Evolutionary conservation across 2,888 invertebrate species (phyloP).

Genomic region (Candidula unifasciata): DNA sequence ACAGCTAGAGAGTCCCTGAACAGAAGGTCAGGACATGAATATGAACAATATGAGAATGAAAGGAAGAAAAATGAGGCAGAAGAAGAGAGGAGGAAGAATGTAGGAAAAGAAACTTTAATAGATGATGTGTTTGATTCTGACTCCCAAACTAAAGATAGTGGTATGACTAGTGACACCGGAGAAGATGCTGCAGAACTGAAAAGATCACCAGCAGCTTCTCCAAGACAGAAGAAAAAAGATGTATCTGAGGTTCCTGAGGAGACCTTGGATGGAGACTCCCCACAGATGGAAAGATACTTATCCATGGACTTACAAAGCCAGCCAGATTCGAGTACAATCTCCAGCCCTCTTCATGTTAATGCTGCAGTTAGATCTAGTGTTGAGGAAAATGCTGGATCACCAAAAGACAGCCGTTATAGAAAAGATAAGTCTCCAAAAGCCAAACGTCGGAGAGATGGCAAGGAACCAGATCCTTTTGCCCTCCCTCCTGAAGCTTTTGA

Average conservation of each 20-base stretch:
- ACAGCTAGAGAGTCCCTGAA: conserved; percentile 15
- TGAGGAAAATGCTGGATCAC: conserved; percentile 39
- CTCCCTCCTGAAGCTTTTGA: conserved; percentile 69
- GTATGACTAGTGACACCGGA: conserved; percentile 31
- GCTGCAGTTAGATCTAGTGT: conserved; percentile 53
- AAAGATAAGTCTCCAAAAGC: conserved; percentile 52
- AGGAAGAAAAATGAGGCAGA: conserved; percentile 25
- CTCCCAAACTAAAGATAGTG: conserved; percentile 51
- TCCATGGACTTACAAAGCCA: conserved; percentile 55
- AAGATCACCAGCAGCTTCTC: conserved; percentile 27
- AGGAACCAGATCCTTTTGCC: conserved; percentile 59
- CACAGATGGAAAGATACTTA: conserved; percentile 49
- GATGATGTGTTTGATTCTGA: conserved; percentile 54
- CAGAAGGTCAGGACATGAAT: conserved; percentile 35
- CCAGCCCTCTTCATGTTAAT: conserved; percentile 54
- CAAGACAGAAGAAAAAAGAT: conserved; percentile 46
- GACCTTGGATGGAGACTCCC: conserved; percentile 18
- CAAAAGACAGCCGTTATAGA: conserved; percentile 49
- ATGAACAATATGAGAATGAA: conserved; percentile 41
- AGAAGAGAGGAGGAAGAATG: conserved; percentile 2
- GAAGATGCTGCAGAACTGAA: conserved; percentile 47
- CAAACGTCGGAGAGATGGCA: conserved; percentile 57
- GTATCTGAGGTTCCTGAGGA: conserved; percentile 46
- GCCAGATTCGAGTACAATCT: conserved; percentile 52
- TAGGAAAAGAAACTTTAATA: conserved; percentile 50